Evolutionary conservation across 1,140 invertebrate genomes (phyloP).

Genomic region (Drosophila elegans): DNA sequence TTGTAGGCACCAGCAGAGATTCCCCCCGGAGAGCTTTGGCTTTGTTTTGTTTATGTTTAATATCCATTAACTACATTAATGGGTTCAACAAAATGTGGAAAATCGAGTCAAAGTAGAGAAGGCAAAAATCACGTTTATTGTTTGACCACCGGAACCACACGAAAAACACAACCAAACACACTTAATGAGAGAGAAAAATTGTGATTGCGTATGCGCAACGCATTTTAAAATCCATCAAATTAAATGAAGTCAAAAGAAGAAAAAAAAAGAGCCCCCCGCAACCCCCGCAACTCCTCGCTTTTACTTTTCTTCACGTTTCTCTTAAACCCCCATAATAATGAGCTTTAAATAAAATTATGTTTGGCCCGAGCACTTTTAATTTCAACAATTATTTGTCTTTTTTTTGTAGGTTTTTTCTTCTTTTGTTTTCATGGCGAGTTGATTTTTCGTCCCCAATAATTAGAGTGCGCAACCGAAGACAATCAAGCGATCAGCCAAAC

Average conservation of each 20-base stretch:
- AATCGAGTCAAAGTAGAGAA: constrained; percentile 9
- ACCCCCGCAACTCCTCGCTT: constrained; percentile 22
- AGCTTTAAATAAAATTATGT: constrained; percentile 48
- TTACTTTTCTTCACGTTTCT: constrained; percentile 51
- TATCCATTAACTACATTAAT: constrained; percentile 79
- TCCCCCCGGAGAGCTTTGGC: constrained; percentile 5
- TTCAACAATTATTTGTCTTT: constrained; percentile 73
- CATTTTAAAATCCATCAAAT: constrained; percentile 45
- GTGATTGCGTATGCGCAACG: constrained; percentile 45
- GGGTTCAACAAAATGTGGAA: constrained; percentile 43
- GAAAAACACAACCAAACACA: constrained; percentile 17
- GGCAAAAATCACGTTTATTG: constrained; percentile 65
- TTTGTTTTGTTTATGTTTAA: constrained; percentile 71
- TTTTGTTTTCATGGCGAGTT: constrained; percentile 47
- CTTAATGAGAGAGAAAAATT: constrained; percentile 40
- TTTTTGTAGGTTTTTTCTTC: neutral
- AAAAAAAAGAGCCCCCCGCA: neutral
- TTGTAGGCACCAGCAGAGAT: constrained; percentile 1
- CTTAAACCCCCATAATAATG: constrained; percentile 34
- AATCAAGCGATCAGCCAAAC: constrained; percentile 47
- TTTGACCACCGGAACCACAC: constrained; percentile 63
- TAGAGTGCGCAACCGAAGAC: constrained; percentile 53
- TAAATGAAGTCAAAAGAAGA: constrained; percentile 1
- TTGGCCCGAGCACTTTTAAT: constrained; percentile 63
- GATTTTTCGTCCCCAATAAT: constrained; percentile 56